Conservation (phyloP, 2,888 invertebrate genomes). For the Lochmaea capreae region DNA sequence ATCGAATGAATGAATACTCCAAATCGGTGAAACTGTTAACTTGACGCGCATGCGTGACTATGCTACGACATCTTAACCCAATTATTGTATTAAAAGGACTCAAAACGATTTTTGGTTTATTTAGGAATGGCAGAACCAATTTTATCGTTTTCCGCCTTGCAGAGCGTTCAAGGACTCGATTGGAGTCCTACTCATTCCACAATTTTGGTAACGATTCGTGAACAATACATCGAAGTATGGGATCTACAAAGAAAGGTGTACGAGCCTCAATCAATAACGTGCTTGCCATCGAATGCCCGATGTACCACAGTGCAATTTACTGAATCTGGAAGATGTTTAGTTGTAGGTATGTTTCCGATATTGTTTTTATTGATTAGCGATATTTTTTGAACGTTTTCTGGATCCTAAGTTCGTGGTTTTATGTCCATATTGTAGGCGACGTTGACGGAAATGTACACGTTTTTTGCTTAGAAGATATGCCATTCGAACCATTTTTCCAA, state of each 20-base stretch:
- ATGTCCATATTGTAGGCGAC: constrained; percentile 69
- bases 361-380: background rate
- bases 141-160: constrained; percentile 66
- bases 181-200: constrained; percentile 84
- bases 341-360: constrained; percentile 62
- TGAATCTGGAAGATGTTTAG: constrained; percentile 69
- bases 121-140: constrained; percentile 66
- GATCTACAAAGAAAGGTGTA: constrained; percentile 80
- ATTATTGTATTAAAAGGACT: too few species aligned
- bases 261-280: constrained; percentile 73
- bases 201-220: constrained; percentile 76
- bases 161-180: constrained; percentile 69
- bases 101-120: constrained; percentile 58
- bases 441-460: constrained; percentile 75
- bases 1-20: too few species aligned
- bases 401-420: too few species aligned
- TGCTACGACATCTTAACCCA: too few species aligned
- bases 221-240: constrained; percentile 79
- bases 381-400: too few species aligned
- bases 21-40: too few species aligned
- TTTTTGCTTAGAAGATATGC: constrained; percentile 80
- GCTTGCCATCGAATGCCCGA: constrained; percentile 65
- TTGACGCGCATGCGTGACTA: too few species aligned
- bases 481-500: constrained; percentile 78
- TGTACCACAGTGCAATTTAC: constrained; percentile 74